Conservation (phyloP, 1,140 invertebrate species). For the Lanistes nyassanus region DNA sequence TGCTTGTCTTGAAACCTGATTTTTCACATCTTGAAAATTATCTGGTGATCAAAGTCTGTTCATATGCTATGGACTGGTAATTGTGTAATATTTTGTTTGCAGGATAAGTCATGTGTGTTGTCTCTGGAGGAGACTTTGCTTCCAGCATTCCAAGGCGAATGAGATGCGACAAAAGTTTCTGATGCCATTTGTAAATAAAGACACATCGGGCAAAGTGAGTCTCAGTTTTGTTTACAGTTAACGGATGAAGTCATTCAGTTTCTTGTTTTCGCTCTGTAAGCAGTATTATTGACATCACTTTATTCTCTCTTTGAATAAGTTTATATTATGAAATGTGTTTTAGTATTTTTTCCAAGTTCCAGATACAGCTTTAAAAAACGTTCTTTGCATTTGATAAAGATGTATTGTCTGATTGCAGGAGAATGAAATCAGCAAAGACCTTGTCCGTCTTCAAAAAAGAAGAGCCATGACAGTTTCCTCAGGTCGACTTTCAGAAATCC, state of each 20-base stretch:
- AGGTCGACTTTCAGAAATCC: constrained; percentile 4
- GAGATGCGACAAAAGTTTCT: neutral
- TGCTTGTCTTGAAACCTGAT: neutral
- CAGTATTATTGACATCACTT: neutral
- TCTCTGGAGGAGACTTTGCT: neutral
- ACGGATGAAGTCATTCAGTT: neutral
- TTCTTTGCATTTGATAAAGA: neutral
- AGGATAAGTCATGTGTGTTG: neutral
- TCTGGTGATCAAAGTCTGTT: too few relatives aligned
- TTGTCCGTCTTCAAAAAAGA: neutral
- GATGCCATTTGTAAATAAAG: neutral
- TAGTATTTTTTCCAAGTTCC: too few relatives aligned
- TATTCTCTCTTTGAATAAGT: neutral
- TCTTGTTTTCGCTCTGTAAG: neutral
- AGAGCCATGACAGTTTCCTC: neutral
- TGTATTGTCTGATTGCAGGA: neutral
- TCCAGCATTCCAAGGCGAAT: neutral
- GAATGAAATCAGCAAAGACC: neutral
- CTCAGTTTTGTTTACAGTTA: neutral
- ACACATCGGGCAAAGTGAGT: neutral
- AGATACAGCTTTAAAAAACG: too few relatives aligned
- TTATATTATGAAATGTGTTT: neutral
- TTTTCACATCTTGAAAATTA: neutral
- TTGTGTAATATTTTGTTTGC: neutral
- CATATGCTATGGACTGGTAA: neutral